A percentile compares a stretch with the other conserved stretches of the same genome.
phyloP scores from a whole-genome alignment of 2,113 vertebrate species.

The Heliornis fulica region DNA sequence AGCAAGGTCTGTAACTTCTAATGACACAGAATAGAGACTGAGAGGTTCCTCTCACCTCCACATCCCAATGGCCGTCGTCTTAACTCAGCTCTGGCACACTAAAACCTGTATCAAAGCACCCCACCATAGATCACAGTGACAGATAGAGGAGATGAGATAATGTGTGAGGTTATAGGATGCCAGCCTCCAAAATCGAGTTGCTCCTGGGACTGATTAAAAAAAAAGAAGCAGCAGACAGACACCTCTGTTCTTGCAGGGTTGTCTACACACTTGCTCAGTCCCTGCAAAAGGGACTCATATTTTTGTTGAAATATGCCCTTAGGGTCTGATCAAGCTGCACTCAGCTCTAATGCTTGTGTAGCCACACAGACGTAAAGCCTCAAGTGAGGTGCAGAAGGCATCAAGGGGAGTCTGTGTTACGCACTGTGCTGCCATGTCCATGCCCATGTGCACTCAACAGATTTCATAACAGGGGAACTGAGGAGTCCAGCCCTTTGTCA shows the following conservation, averaged over 20 bases:
- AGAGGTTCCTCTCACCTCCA: neutral
- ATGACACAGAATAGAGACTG: neutral
- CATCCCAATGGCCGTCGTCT: too few relatives aligned
- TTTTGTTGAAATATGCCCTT: neutral
- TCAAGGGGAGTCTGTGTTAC: neutral
- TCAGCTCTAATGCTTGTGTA: neutral
- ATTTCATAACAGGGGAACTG: neutral
- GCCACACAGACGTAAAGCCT: neutral
- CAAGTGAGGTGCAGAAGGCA: neutral
- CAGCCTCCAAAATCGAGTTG: neutral
- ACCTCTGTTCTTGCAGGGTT: neutral
- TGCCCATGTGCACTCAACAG: rapidly evolving
- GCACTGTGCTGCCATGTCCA: rapidly evolving
- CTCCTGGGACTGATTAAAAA: neutral
- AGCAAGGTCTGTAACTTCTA: neutral
- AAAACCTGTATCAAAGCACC: neutral
- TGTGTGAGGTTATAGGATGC: neutral
- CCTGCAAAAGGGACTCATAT: neutral
- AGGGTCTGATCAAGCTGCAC: neutral
- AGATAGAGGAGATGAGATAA: neutral
- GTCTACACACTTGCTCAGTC: neutral
- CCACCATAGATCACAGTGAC: neutral
- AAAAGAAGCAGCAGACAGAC: neutral
- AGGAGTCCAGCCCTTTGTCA: neutral
- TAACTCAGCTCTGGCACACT: neutral